Evolutionary conservation across 1,140 invertebrate species (phyloP).

Genomic region (Physella acuta): DNA sequence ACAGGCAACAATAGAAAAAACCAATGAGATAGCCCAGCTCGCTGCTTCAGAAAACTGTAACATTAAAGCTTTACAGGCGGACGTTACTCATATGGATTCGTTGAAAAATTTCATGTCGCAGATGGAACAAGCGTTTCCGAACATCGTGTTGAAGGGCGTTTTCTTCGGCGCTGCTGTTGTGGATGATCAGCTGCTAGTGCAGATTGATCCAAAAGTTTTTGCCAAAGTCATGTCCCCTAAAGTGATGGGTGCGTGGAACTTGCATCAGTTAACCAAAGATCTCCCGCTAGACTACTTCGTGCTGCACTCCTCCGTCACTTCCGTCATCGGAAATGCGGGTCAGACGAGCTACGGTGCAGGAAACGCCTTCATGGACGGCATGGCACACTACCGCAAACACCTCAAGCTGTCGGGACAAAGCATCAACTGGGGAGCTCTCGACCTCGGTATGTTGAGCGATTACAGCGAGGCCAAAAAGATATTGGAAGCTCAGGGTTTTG

Average conservation of each 20-base stretch:
- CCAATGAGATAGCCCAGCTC: constrained; percentile 28
- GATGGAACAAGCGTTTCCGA: constrained; percentile 18
- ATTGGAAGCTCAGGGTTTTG: constrained; percentile 28
- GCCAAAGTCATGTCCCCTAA: constrained; percentile 36
- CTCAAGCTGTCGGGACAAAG: constrained; percentile 33
- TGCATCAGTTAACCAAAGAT: constrained; percentile 36
- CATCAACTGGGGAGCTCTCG: constrained; percentile 42
- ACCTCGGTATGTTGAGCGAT: constrained; percentile 31
- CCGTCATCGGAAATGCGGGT: constrained; percentile 38
- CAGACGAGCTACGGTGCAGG: constrained; percentile 42
- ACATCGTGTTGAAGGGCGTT: constrained; percentile 34
- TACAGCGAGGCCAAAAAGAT: constrained; percentile 16
- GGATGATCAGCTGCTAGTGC: constrained; percentile 31
- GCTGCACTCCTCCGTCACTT: constrained; percentile 40
- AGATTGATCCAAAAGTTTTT: constrained; percentile 35
- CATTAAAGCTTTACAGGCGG: constrained; percentile 29
- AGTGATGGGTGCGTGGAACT: constrained; percentile 46
- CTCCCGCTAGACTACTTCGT: constrained; percentile 41
- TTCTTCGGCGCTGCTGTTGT: constrained; percentile 45
- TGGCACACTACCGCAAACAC: constrained; percentile 35
- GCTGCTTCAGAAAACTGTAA: constrained; percentile 22
- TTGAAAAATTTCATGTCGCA: constrained; percentile 24
- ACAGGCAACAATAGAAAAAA: constrained; percentile 19
- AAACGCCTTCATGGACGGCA: constrained; percentile 41
- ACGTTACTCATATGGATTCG: constrained; percentile 29